Conservation (phyloP, 2,888 invertebrate species). For the Petrolisthes cinctipes region DNA sequence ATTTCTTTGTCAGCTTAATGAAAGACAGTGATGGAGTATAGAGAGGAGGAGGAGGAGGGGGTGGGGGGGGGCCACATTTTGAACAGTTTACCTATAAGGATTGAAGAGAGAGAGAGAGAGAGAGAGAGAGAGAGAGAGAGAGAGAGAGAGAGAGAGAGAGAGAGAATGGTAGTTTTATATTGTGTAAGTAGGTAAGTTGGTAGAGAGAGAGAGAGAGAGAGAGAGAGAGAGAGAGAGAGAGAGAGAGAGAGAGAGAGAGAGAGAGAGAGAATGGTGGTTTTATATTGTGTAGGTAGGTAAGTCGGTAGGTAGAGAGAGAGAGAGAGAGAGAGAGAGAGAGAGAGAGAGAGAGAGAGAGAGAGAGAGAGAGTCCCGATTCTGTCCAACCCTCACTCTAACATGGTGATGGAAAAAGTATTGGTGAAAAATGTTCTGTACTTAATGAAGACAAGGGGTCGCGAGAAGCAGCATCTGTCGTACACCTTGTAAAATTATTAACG, state of each 20-base stretch:
- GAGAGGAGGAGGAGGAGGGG: background rate
- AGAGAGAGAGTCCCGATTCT: background rate
- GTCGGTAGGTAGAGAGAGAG: background rate
- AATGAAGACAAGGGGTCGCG: no score
- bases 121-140: conserved; percentile 5
- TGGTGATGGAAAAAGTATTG: no score
- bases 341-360: background rate
- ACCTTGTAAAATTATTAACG: no score
- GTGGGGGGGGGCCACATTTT: no score
- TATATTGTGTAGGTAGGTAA: background rate
- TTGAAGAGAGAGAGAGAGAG: conserved; percentile 16
- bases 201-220: conserved; percentile 18
- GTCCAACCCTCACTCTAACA: no score
- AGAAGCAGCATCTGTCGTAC: no score
- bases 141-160: background rate
- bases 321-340: conserved; percentile 2
- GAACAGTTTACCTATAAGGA: no score
- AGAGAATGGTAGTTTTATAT: background rate
- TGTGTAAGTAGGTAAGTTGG: no score
- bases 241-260: background rate
- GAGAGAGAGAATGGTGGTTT: background rate
- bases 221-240: conserved; percentile 10
- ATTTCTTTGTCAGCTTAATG: no score
- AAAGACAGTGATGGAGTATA: background rate
- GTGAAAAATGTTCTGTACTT: no score